Base-by-base conservation (phyloP, 2,113 vertebrate species). In the Nothobranchius kuhntae region DNA sequence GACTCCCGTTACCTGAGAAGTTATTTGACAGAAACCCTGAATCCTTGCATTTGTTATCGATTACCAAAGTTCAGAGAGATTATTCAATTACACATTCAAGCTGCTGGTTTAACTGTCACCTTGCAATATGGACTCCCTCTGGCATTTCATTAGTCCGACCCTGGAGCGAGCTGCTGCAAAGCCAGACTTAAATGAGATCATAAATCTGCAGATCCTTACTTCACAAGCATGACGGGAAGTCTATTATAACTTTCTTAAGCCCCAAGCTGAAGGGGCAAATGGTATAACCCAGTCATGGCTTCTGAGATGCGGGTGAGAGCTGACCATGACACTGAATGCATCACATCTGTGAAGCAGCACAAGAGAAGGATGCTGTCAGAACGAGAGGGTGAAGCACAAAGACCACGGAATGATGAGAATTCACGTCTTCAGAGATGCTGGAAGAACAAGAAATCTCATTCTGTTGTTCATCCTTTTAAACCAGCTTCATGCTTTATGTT, bases 241-340 rank as follows among this genome's bases (percentile, higher is more conserved):
- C 89, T 89, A 92, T 92, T 91, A 91, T 78, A 90, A 89, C 77
- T 87, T 91, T 89, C 87, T 90, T 85, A 86, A 89, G 78, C 85
- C 79, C 76, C 57, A 58, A 63, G 62, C 68, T 67, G 68, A 80
- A 65, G 59, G 60, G 59, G 78, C 70, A 66, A 70, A 77, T 35
- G 70, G 68, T 54, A 38, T 75, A 61, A 42, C 60, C 30, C 58
- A 61, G 66, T 54, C 35, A 10, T 51, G 11, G 45, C 63, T 50
- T 68, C 56, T 59, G 60, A 77, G 71, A 77, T 53, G 54, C 58
- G 65, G 30, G 36, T 51, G 59, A 48, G 60, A 73, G 65, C 63
- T 70, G 77, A 77, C 73, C 36, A 7, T 64, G 47, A 53, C 64
- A 64, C 17, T 40, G 45, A 70, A 40, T 67, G 65, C 64, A 53